A percentile compares a stretch with the other conserved stretches of the same genome.
Evolutionary conservation across 2,888 invertebrate species (phyloP).

Genomic region (Netelia fuscicornis): DNA sequence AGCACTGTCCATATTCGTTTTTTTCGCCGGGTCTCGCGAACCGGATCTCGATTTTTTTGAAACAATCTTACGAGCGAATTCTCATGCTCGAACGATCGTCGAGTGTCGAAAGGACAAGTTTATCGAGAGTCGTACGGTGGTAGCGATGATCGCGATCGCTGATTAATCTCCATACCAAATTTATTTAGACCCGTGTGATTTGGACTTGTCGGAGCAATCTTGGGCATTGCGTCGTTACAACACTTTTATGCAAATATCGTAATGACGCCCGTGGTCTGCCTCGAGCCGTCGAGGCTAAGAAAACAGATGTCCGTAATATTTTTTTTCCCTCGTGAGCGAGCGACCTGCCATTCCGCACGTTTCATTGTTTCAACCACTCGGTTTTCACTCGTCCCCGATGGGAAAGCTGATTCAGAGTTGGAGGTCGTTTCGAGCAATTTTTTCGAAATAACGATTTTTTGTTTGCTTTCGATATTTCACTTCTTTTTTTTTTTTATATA

Average conservation of each 20-base stretch:
- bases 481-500: no score
- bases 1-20: background rate
- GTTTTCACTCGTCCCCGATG: background rate
- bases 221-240: conserved; percentile 33
- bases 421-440: background rate
- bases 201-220: background rate
- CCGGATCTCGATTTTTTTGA: conserved; percentile 47
- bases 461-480: background rate
- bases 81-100: background rate
- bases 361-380: background rate
- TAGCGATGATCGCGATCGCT: conserved; percentile 18
- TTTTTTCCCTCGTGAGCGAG: background rate
- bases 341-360: no score
- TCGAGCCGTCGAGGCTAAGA: background rate
- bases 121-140: conserved; percentile 9
- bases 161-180: conserved; percentile 54
- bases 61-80: background rate
- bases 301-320: conserved; percentile 1
- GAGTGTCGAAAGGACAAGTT: conserved; percentile 41
- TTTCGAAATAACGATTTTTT: background rate
- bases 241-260: conserved; percentile 52
- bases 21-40: conserved; percentile 8
- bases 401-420: background rate
- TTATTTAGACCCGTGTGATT: conserved; percentile 25
- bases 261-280: background rate